phyloP scores from a whole-genome alignment of 2,888 invertebrate species.

The Scrobipalpa atriplicella region DNA sequence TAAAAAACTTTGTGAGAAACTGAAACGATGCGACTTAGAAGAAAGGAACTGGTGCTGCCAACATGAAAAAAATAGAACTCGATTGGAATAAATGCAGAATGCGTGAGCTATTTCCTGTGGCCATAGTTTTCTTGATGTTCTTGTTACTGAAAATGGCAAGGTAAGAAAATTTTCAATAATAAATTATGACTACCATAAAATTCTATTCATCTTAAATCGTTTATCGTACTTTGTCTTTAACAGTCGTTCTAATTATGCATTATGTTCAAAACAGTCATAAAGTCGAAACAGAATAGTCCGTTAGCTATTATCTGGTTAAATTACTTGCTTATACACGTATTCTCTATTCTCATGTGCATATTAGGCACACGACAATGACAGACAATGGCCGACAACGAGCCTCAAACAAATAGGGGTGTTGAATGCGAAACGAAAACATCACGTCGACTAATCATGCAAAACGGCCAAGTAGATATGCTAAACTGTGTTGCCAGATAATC shows the following conservation, averaged over 20 bases:
- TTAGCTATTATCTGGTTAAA: conserved; percentile 14
- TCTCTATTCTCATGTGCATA: conserved; percentile 20
- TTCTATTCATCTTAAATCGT: neutral
- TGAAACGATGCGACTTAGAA: conserved; percentile 69
- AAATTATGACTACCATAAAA: neutral
- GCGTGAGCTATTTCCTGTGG: conserved; percentile 62
- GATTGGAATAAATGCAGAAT: conserved; percentile 67
- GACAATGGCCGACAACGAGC: conserved; percentile 49
- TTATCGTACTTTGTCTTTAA: neutral
- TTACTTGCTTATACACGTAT: conserved; percentile 18
- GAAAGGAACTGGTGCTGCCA: conserved; percentile 72
- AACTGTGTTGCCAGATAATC: neutral
- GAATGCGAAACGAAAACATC: conserved; percentile 62
- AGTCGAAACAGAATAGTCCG: neutral
- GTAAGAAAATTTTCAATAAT: conserved; percentile 53
- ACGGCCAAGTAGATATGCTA: conserved; percentile 35
- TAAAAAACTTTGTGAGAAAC: conserved; percentile 51
- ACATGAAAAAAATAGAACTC: conserved; percentile 67
- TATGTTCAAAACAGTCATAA: conserved; percentile 10
- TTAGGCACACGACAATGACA: conserved; percentile 36
- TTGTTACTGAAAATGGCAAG: conserved; percentile 70
- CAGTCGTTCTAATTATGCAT: neutral
- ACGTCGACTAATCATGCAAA: conserved; percentile 68
- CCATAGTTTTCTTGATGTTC: conserved; percentile 66
- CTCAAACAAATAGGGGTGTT: conserved; percentile 53